A percentile compares a stretch with the other conserved stretches of the same genome.
These are phyloP conservation scores for Trissonchulus latispiculum DNA, from an alignment of 2,888 invertebrate species.

Conservation along the genomic window DNA sequence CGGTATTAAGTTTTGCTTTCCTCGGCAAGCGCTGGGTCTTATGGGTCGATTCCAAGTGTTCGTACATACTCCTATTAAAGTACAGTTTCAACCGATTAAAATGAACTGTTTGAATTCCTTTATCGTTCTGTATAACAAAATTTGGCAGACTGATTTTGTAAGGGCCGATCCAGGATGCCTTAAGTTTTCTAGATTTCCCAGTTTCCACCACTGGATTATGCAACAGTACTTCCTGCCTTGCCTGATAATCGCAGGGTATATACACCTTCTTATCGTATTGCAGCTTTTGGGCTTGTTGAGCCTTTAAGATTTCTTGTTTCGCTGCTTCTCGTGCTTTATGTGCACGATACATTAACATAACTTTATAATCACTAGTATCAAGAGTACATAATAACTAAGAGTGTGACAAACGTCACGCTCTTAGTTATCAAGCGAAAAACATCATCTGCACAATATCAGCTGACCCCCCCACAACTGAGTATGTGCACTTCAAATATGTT, in stretches of 20 bases:
- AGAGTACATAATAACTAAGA: too few species aligned
- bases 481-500: too few species aligned
- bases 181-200: neutral
- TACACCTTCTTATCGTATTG: neutral
- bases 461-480: too few species aligned
- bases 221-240: neutral
- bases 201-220: neutral
- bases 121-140: neutral
- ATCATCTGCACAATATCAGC: too few species aligned
- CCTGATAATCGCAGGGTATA: neutral
- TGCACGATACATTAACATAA: neutral
- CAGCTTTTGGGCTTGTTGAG: neutral
- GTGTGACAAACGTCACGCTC: too few species aligned
- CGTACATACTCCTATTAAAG: too few species aligned
- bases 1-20: too few species aligned
- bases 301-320: neutral
- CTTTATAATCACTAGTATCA: neutral
- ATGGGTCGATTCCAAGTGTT: too few species aligned
- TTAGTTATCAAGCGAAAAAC: too few species aligned
- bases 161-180: neutral
- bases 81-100: slow-evolving; percentile 4
- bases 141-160: neutral
- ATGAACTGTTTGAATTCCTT: neutral
- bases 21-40: too few species aligned
- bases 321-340: neutral